Conservation (phyloP, 2,888 invertebrate genomes). For the Parapristionchus giblindavisi region DNA sequence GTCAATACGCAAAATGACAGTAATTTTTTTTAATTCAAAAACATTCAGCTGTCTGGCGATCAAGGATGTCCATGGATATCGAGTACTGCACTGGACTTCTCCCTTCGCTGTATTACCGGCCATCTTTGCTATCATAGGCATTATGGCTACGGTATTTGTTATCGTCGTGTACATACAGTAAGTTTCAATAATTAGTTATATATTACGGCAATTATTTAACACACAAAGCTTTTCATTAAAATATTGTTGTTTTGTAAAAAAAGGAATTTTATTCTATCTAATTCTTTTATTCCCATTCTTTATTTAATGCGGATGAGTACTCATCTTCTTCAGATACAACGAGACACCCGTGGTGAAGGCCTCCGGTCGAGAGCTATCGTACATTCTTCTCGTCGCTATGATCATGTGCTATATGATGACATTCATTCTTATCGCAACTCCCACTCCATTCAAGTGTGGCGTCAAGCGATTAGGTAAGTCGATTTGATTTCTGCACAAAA, state of each 20-base stretch:
- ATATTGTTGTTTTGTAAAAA: no score
- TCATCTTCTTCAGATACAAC: conserved; percentile 73
- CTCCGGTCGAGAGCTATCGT: conserved; percentile 82
- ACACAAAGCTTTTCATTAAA: no score
- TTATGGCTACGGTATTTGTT: conserved; percentile 76
- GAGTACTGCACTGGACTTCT: conserved; percentile 75
- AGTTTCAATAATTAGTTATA: conserved; percentile 22
- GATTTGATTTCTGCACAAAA: background rate
- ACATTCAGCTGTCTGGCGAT: background rate
- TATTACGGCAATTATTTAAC: background rate
- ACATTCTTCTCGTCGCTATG: conserved; percentile 78
- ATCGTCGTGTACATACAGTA: conserved; percentile 75
- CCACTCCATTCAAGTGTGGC: conserved; percentile 78
- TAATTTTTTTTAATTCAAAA: no score
- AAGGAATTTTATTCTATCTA: background rate
- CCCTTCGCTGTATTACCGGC: conserved; percentile 79
- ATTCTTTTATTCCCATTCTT: background rate
- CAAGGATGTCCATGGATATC: background rate
- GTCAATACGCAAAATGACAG: no score
- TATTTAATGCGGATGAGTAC: background rate
- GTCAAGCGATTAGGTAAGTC: conserved; percentile 75
- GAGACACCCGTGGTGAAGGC: conserved; percentile 80
- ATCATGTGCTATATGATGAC: conserved; percentile 79
- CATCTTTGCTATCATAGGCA: conserved; percentile 75
- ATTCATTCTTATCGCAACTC: conserved; percentile 79